Evolutionary conservation across 2,113 vertebrate species (phyloP).

Genomic region (Corythoichthys intestinalis): DNA sequence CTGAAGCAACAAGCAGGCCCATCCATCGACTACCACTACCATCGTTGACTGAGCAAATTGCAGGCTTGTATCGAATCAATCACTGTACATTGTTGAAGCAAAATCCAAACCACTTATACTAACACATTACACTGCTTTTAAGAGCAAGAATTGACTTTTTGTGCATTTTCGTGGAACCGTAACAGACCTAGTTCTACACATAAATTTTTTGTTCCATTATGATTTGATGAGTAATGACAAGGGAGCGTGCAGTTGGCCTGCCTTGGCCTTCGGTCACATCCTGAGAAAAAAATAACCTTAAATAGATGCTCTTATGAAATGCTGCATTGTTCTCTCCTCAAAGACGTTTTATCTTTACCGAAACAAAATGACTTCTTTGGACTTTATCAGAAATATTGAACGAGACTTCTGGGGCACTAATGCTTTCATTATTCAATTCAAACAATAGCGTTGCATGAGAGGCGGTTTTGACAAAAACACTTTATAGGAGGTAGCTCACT

Average conservation of each 20-base stretch:
- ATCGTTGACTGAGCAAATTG: too few relatives aligned
- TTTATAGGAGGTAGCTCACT: too few relatives aligned
- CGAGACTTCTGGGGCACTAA: slow-evolving; percentile 8
- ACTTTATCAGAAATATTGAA: slow-evolving; percentile 4
- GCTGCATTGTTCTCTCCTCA: not conserved
- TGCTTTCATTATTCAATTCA: slow-evolving; percentile 20
- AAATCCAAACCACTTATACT: too few relatives aligned
- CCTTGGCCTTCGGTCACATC: not conserved
- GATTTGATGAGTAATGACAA: not conserved
- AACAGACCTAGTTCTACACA: too few relatives aligned
- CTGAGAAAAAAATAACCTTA: not conserved
- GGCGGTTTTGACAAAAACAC: not conserved
- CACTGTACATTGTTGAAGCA: too few relatives aligned
- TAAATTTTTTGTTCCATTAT: too few relatives aligned
- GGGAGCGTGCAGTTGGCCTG: not conserved
- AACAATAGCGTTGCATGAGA: not conserved
- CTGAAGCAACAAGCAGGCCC: too few relatives aligned
- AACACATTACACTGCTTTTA: too few relatives aligned
- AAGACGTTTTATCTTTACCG: not conserved
- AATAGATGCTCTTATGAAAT: not conserved
- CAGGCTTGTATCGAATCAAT: too few relatives aligned
- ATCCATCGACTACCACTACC: too few relatives aligned
- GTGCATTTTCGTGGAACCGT: too few relatives aligned
- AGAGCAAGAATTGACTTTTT: too few relatives aligned
- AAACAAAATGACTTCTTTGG: slow-evolving; percentile 2